Evolutionary conservation across 1,140 invertebrate genomes (phyloP), one percentile per base, ranked within the genome.

Genomic region (Elymnias hypermnestra): DNA sequence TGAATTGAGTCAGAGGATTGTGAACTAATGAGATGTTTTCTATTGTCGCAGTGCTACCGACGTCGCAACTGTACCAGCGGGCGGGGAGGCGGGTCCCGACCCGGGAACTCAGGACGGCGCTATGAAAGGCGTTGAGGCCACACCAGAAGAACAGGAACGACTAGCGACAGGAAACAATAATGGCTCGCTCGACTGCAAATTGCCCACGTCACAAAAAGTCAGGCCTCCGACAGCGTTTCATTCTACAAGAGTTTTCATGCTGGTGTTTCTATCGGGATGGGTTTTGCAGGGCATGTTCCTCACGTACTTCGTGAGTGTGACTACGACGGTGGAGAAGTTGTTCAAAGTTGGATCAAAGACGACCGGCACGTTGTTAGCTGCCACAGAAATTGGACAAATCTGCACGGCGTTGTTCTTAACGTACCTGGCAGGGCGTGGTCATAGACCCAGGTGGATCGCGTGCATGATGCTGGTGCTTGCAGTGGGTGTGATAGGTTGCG

Each of bases 281-380:
- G 94, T 97, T 0, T 87, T 97, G 6, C 95, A 97, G 83, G 96
- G 96, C 18, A 97, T 97, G 93, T 97, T 95, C 75, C 94, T 94
- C 79, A 97, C 95, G 12, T 99, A 98, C 82, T 96, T 98, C 75
- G 97, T 97, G 18, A 97, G 95, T 66, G 95, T 97, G 42, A 96
- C 98, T 67, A 98, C 97, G 15, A 98, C 97, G 5, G 95, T 99
- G 23, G 97, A 99, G 83, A 98, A 98, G 86, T 88, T 98, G 19
- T 98, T 97, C 76, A 94, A 96, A 88, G 94, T 98, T 31, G 95
- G 97, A 66, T 97, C 95, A 38, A 96, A 95, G 75, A 97, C 96
- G 3, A 98, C 96, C 0, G 97, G 97, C 0, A 91, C 97, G 26
- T 92, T 98, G 56, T 92, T 98, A 88, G 96, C 94, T 41, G 95